A percentile compares a stretch with the other conserved stretches of the same genome.
phyloP scores from a whole-genome alignment of 2,888 invertebrate species.

The Lamellibrachia columna region DNA sequence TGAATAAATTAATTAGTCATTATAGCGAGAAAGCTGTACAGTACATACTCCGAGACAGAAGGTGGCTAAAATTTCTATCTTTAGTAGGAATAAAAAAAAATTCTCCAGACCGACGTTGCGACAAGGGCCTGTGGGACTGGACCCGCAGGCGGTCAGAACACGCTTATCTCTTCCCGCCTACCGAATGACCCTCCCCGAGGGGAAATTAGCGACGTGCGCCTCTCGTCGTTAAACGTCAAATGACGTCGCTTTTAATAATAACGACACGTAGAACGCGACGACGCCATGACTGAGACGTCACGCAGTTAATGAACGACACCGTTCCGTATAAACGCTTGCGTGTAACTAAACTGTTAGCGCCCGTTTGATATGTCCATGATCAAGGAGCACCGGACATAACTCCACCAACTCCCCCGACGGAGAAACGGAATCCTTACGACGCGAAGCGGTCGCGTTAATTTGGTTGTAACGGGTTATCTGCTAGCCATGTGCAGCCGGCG shows the following conservation, averaged over 20 bases:
- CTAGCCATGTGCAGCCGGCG: constrained; percentile 6
- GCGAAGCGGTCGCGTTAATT: not conserved
- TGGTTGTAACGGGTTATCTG: not conserved
- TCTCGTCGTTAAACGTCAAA: constrained; percentile 10
- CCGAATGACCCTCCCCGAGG: constrained; percentile 20
- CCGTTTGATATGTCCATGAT: constrained; percentile 9
- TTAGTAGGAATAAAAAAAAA: not conserved
- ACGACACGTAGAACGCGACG: not conserved
- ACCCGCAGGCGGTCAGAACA: not conserved
- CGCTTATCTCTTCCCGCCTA: constrained; percentile 13
- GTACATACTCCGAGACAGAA: not conserved
- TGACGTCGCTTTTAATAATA: constrained; percentile 16
- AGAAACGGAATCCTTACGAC: not conserved
- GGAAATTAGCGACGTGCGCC: not conserved
- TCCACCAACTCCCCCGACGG: not conserved
- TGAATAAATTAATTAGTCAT: not conserved
- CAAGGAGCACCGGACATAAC: not conserved
- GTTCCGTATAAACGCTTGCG: constrained; percentile 1
- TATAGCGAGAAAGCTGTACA: not conserved
- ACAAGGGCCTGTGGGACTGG: not conserved
- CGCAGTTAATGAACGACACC: not conserved
- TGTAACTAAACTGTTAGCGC: not conserved
- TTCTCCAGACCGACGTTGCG: not conserved
- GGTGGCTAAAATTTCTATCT: not conserved
- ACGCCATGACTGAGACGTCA: not conserved